Base-by-base conservation (phyloP, 64 coral and sea anemone genomes). In the Pocillopora damicornis region DNA sequence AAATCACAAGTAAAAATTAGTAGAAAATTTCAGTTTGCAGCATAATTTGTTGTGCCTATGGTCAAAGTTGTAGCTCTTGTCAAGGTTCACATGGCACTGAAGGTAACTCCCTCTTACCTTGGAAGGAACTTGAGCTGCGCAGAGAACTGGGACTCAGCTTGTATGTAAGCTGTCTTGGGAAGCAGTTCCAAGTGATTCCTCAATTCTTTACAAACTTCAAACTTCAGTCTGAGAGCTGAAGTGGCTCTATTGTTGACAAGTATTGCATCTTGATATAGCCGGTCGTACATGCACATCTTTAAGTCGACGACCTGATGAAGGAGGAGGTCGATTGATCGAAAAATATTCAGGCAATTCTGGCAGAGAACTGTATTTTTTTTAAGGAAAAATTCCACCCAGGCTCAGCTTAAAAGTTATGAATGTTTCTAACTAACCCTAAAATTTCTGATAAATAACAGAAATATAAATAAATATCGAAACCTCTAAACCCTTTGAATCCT, bases 191-290 rank as follows among this genome's bases (percentile, higher is more conserved):
- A 69, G 15, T 99, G 97, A 80, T 90, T 95, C 66, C 79, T 94
- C n/a, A 99, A 79, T 82, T 99, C 97, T 61, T 99, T 99, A 92
- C 97, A 99, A 34, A 99, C 97, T 91, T 99, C 97, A 90, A 99
- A 99, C 83, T 99, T 99, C 26, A 99, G 75, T 81, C 93, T 88
- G 37, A 99, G 87, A 5, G 97, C 97, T 62, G 97, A 95, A 0
- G 97, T 99, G n/a, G 97, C 97, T 72, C 97, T 99, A 79, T 99
- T 99, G 89, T 99, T 92, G 58, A 99, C 93, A n/a, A 99, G 71
- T 77, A 99, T 95, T 30, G 97, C 91, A 65, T 99, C 97, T 80
- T 99, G 97, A 79, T 99, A 99, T 0, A 99, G 67, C 30, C 97
- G 76, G 79, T 99, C 93, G 30, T 90, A 99, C 97, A 99, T 95